Conservation (phyloP, 2,888 invertebrate genomes). For the Cheilosia scutellata region DNA sequence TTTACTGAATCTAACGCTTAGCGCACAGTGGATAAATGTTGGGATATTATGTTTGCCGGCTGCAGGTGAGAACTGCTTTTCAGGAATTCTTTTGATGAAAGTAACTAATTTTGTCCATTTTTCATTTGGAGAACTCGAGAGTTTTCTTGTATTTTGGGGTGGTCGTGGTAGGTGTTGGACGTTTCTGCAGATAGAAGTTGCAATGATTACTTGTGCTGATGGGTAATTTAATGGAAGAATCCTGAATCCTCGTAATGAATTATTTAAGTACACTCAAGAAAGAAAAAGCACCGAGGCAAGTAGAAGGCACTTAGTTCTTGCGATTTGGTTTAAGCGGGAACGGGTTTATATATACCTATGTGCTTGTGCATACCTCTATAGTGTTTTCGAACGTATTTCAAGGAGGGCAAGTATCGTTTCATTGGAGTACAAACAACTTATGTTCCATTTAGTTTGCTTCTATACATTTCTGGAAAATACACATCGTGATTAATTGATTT, state of each 20-base stretch:
- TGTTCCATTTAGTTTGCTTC: neutral
- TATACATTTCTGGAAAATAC: neutral
- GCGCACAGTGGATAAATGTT: conserved; percentile 71
- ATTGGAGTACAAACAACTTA: neutral
- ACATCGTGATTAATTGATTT: neutral
- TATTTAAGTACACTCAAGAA: conserved; percentile 64
- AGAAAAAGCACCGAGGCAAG: conserved; percentile 37
- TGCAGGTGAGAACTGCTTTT: conserved; percentile 74
- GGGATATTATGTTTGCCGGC: conserved; percentile 74
- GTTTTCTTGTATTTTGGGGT: conserved; percentile 6
- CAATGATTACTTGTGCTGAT: conserved; percentile 68
- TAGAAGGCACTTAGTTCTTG: conserved; percentile 24
- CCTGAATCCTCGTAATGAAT: conserved; percentile 70
- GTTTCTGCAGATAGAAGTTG: conserved; percentile 33
- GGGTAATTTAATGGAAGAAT: conserved; percentile 74
- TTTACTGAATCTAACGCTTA: conserved; percentile 72
- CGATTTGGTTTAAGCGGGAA: conserved; percentile 27
- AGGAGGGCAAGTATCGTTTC: neutral
- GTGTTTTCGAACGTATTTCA: neutral
- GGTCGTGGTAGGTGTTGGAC: neutral
- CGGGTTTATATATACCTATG: neutral
- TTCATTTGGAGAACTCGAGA: conserved; percentile 53
- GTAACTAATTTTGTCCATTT: conserved; percentile 75
- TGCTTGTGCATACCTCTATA: too few relatives aligned
- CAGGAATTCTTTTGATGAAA: conserved; percentile 74